Conservation (phyloP, 1,140 invertebrate genomes). For the Orius insidiosus region DNA sequence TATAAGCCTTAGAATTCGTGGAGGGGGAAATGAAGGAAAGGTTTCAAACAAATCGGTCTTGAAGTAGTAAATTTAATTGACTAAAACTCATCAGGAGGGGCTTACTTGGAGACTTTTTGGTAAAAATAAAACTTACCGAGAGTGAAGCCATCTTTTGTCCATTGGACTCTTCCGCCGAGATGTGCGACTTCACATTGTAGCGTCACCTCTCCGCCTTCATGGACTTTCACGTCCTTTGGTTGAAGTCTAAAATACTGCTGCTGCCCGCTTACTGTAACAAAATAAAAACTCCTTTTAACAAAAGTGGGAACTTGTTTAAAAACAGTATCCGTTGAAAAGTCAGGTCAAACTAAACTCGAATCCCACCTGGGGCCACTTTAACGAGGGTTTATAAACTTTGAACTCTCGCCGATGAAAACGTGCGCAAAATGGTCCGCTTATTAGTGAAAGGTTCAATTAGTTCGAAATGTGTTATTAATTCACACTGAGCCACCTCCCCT, state of each 20-base stretch:
- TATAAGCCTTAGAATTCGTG: too few relatives aligned
- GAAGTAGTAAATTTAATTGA: too few relatives aligned
- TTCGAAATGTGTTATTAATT: background rate
- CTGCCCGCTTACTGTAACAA: conserved; percentile 28
- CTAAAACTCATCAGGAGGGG: too few relatives aligned
- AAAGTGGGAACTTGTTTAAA: background rate
- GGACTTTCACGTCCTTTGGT: conserved; percentile 57
- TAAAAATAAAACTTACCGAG: conserved; percentile 43
- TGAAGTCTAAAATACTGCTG: conserved; percentile 67
- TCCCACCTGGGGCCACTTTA: background rate
- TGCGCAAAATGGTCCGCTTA: background rate
- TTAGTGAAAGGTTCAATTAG: background rate
- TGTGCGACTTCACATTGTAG: conserved; percentile 73
- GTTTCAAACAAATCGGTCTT: too few relatives aligned
- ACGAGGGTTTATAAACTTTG: background rate
- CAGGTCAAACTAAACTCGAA: background rate
- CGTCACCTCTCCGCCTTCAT: conserved; percentile 63
- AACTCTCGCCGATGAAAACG: background rate
- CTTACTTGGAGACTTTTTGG: background rate
- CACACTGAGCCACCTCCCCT: background rate
- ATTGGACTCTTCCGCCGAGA: conserved; percentile 70
- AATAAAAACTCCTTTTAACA: too few relatives aligned
- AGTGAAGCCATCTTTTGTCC: conserved; percentile 88
- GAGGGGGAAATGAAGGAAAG: too few relatives aligned
- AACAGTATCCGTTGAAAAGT: too few relatives aligned